Percentiles rank a stretch among this genome's conserved stretches.
These are phyloP conservation scores for Caradrina kadenii DNA, from an alignment of 2,888 invertebrate genomes.

Conservation along the genomic window DNA sequence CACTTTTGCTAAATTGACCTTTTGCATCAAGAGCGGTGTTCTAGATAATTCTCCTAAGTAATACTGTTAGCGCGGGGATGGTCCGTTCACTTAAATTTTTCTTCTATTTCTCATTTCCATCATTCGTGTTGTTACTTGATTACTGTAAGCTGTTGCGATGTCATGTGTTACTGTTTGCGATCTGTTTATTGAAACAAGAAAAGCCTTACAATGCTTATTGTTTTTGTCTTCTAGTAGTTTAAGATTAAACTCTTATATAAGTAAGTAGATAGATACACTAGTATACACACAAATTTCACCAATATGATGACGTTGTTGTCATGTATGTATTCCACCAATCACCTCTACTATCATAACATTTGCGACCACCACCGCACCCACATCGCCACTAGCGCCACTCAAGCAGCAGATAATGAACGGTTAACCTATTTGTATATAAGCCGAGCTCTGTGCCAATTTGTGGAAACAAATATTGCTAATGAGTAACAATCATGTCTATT, in stretches of 20 bases:
- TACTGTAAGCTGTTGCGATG: constrained; percentile 30
- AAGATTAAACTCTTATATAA: too few relatives aligned
- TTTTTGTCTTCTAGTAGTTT: too few relatives aligned
- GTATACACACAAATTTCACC: too few relatives aligned
- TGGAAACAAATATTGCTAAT: constrained; percentile 16
- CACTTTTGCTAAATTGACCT: constrained; percentile 57
- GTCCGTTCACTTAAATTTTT: constrained; percentile 43
- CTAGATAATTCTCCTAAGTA: constrained; percentile 49
- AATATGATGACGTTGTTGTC: neutral
- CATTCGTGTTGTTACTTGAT: constrained; percentile 39
- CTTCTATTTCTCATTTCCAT: constrained; percentile 44
- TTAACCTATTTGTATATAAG: constrained; percentile 13
- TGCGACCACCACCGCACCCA: neutral
- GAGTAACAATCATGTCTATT: constrained; percentile 27
- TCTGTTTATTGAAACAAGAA: neutral
- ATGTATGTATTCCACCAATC: neutral
- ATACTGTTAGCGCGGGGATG: constrained; percentile 53
- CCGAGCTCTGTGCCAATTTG: constrained; percentile 2
- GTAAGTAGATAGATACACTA: too few relatives aligned
- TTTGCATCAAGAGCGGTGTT: constrained; percentile 44
- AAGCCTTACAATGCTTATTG: neutral
- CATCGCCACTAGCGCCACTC: constrained; percentile 3
- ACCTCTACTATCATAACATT: constrained; percentile 1
- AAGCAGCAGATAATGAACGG: constrained; percentile 17
- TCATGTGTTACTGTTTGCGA: constrained; percentile 25